phyloP scores from a whole-genome alignment of 1,140 invertebrate genomes.

The Diorhabda elongata region DNA sequence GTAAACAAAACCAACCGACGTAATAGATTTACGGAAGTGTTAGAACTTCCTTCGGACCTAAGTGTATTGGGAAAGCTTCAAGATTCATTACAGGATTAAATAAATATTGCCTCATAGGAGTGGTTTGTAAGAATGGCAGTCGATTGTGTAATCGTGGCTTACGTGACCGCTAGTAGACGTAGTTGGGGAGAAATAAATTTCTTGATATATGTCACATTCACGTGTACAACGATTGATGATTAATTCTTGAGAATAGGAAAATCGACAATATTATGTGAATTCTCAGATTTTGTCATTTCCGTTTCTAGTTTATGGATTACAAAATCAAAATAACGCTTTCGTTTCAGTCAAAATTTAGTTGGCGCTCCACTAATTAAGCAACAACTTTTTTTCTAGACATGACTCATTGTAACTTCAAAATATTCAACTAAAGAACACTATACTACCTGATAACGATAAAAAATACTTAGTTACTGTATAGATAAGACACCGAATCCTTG shows the following conservation, averaged over 20 bases:
- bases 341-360: too few species aligned
- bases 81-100: neutral
- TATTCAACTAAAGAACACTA: too few species aligned
- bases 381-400: too few species aligned
- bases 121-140: neutral
- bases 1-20: too few species aligned
- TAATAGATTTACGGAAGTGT: too few species aligned
- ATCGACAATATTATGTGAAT: neutral
- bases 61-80: neutral
- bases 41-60: neutral
- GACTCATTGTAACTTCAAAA: too few species aligned
- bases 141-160: neutral
- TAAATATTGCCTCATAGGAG: neutral
- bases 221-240: neutral
- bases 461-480: too few species aligned
- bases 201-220: constrained; percentile 1
- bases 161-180: neutral
- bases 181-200: neutral
- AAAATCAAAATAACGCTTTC: too few species aligned
- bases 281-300: neutral
- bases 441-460: too few species aligned
- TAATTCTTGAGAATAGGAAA: neutral
- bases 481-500: too few species aligned
- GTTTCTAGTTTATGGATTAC: too few species aligned
- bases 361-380: too few species aligned